Evolutionary conservation across 2,888 invertebrate genomes (phyloP), one percentile per base, ranked within the genome.

Genomic region (Cephus runcator): DNA sequence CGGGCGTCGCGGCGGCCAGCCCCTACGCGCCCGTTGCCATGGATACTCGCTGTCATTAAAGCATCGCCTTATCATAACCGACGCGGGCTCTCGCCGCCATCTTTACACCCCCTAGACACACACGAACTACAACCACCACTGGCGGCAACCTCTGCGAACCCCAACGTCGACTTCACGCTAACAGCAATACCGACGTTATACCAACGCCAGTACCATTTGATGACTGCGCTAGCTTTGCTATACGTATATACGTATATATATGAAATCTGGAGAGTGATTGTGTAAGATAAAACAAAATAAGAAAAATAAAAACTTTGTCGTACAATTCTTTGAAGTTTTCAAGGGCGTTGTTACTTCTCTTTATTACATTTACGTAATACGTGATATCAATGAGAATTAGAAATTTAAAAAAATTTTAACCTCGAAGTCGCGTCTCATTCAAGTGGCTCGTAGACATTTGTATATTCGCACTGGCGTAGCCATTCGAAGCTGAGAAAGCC

Each of bases 11-110:
- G 89, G 87, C 85, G 85, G 82, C 90, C 90, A 86, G 89, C 89
- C 89, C 90, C 90, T 87, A 89, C 87, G 87, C 90, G 87, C 86
- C 87, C 86, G 90, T 90, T 88, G 85, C 90, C 88, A 90, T 89
- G 87, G 91, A 83, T 86, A 90, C 90, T 82, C 87, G 89, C 90
- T 91, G 91, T 91, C 91, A 91, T 91, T 91, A 91, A 90, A 91
- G 91, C 91, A 90, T 91, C 91, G 91, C 91, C 91, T 91, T 91
- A 91, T 91, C 91, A 91, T 91, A 91, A 91, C 91, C 90, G 90
- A 90, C 89, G 90, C 90, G 90, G 87, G 87, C 85, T 85, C 85
- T 85, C 81, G 90, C 85, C 91, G 90, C 90, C 91, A 90, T 91
- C 90, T 91, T 90, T 91, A 89, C 90, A 90, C 90, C 87, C 87